These are phyloP conservation scores for Geotria australis DNA, from an alignment of 2,797 vertebrate species.

Conservation along the genomic window DNA sequence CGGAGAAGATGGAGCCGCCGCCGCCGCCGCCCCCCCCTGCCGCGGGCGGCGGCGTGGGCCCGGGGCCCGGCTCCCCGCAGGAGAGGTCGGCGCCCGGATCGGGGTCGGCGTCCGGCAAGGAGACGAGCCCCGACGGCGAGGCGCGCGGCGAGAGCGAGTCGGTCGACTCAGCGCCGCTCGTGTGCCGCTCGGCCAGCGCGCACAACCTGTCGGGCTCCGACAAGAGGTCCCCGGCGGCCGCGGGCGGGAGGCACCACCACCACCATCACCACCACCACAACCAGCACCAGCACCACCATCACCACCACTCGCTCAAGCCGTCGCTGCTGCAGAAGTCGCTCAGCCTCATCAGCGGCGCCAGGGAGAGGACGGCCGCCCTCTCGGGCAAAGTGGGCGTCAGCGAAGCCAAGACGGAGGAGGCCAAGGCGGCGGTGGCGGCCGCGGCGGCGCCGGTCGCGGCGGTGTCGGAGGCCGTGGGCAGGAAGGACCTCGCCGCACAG, in stretches of 20 bases:
- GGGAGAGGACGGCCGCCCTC: conserved; percentile 11
- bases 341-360: conserved; percentile 14
- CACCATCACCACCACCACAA: no score
- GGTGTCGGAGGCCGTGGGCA: background rate
- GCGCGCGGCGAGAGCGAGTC: conserved; percentile 21
- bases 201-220: conserved; percentile 36
- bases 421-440: conserved; percentile 3
- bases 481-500: background rate
- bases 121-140: no score
- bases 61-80: background rate
- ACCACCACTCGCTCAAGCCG: conserved; percentile 4
- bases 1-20: background rate
- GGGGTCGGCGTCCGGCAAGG: no score
- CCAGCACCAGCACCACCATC: no score
- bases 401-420: conserved; percentile 10
- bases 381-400: conserved; percentile 9
- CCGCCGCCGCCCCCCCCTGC: background rate
- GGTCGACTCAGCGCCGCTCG: conserved; percentile 18
- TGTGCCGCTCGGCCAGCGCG: conserved; percentile 56
- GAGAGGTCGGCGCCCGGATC: no score
- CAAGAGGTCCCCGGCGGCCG: conserved; percentile 14
- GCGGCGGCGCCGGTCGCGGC: background rate
- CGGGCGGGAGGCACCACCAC: no score
- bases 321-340: conserved; percentile 43
- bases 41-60: background rate